Percentiles rank a stretch among this genome's conserved stretches.
Conservation (phyloP, 2,888 invertebrate genomes). For the Gibbula magus region DNA sequence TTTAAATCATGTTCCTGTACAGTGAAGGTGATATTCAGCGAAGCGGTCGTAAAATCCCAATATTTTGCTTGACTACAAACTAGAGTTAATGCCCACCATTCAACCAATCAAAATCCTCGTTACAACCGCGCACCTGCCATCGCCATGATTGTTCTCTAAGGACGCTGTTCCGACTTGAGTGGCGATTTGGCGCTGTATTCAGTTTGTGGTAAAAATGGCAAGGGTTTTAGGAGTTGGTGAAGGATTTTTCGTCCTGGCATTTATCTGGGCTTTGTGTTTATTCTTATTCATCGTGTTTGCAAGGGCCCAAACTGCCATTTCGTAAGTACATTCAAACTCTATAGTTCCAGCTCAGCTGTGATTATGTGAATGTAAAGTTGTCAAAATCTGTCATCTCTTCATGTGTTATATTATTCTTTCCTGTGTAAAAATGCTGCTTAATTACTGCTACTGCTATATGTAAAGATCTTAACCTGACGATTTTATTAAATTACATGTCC, state of each 20-base stretch:
- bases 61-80: neutral
- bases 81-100: neutral
- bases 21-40: no score
- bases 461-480: no score
- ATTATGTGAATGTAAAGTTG: no score
- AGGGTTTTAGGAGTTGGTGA: constrained; percentile 63
- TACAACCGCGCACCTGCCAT: neutral
- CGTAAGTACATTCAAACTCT: constrained; percentile 52
- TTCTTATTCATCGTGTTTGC: constrained; percentile 61
- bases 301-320: constrained; percentile 60
- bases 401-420: no score
- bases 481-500: no score
- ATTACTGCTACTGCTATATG: no score
- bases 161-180: constrained; percentile 33
- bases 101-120: constrained; percentile 16
- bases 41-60: no score
- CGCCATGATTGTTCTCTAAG: constrained; percentile 26
- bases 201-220: constrained; percentile 43
- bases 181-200: neutral
- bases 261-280: constrained; percentile 64
- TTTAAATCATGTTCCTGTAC: no score
- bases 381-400: no score
- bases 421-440: no score
- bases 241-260: constrained; percentile 64
- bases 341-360: no score